Evolutionary conservation across 2,888 invertebrate genomes (phyloP), one percentile per base, ranked within the genome.

Genomic region (Colletes collaris): DNA sequence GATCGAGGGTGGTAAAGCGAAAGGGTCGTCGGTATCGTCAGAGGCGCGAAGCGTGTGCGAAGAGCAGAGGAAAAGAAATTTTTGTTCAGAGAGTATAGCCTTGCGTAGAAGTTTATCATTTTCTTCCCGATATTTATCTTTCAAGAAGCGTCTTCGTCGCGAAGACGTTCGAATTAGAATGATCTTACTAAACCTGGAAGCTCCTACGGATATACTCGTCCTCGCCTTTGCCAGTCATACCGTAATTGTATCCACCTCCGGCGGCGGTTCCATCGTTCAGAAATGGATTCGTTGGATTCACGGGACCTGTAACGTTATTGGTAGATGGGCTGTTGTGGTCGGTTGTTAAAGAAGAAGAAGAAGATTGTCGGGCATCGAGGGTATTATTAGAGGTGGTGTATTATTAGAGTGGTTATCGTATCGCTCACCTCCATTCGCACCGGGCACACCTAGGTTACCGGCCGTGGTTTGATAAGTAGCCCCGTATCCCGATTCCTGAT

Each of bases 391-490:
- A 11, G 49, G 11, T 7, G 13, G 8, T 49, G n/a, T 27, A 27
- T n/a, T n/a, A n/a, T n/a, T n/a, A n/a, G n/a, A n/a, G n/a, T 50
- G 13, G 50, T 40, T 40, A 35, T 46, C 44, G 44, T 46, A 40
- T 16, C 40, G 27, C 83, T 88, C 74, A 92, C 91, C 91, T 86
- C 90, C 90, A 58, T 91, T 92, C 56, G 94, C 93, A 66, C 94
- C 94, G 62, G 96, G 96, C 84, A 96, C 94, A 86, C 95, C 95
- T 77, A 96, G 93, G 88, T 95, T 96, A 49, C 96, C 96, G 27
- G 95, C 95, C 71, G 94, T 94, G 49, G 95, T 95, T 89, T 96
- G 96, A 88, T 96, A 97, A 40, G 97, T 97, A 80, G 96, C 95
- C 79, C 97, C 97, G 91, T 96, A 96, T 60, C 95, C 95, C 8